A percentile compares a stretch with the other conserved stretches of the same genome.
phyloP scores from a whole-genome alignment of 2,797 vertebrate genomes.

The Sebastiscus albofasciatus region DNA sequence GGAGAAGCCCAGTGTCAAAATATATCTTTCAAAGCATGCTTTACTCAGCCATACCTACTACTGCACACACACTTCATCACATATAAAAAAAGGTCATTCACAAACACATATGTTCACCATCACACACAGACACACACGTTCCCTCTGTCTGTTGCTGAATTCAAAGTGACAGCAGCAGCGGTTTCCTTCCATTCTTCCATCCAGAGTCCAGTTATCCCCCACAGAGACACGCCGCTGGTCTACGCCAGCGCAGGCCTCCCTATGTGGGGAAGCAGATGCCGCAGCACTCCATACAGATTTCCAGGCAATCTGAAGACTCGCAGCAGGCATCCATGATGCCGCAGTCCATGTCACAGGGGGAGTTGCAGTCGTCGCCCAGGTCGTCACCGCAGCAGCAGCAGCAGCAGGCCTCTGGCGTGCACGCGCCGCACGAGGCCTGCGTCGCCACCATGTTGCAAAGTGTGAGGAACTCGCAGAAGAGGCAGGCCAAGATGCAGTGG shows the following conservation, averaged over 20 bases:
- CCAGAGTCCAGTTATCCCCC: conserved; percentile 30
- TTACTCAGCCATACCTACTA: conserved; percentile 1
- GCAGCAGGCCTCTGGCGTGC: conserved; percentile 92
- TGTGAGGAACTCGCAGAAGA: conserved; percentile 97
- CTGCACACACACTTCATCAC: conserved; percentile 32
- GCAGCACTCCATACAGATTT: conserved; percentile 99
- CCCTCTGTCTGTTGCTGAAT: conserved; percentile 45
- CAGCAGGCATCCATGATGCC: conserved; percentile 99
- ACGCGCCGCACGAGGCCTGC: conserved; percentile 93
- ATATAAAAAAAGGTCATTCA: conserved; percentile 4
- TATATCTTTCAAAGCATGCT: conserved; percentile 36
- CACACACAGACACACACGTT: conserved; percentile 6
- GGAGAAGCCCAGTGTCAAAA: conserved; percentile 68
- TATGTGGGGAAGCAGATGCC: conserved; percentile 97
- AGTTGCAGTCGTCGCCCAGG: conserved; percentile 95
- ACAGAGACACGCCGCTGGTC: background rate
- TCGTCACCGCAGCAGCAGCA: conserved; percentile 94
- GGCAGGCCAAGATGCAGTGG: conserved; percentile 97
- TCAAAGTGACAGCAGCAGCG: conserved; percentile 48
- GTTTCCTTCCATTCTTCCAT: conserved; percentile 43
- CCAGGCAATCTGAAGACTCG: conserved; percentile 97
- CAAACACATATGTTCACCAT: conserved; percentile 16
- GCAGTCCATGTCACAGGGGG: conserved; percentile 96
- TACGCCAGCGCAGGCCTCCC: background rate
- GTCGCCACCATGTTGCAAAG: conserved; percentile 96